Conservation (phyloP, 1,140 invertebrate genomes). For the Phortica variegata region DNA sequence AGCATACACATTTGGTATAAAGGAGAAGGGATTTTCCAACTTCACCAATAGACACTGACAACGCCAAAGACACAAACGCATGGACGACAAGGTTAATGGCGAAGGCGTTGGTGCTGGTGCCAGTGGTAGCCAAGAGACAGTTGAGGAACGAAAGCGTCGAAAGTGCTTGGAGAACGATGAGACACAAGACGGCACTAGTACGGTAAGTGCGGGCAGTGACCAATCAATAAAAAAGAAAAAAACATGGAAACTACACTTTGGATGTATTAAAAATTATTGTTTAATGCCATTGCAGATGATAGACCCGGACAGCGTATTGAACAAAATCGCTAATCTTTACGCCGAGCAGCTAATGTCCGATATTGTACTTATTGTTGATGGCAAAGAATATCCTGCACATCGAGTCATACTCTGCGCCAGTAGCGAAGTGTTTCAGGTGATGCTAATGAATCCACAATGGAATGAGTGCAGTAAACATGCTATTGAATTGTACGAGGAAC, state of each 20-base stretch:
- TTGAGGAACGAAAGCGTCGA: conserved; percentile 21
- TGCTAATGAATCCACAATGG: conserved; percentile 94
- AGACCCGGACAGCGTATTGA: conserved; percentile 75
- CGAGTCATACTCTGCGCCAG: conserved; percentile 90
- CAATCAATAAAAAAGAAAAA: neutral
- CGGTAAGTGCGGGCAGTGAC: conserved; percentile 27
- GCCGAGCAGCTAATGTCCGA: conserved; percentile 84
- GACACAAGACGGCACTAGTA: conserved; percentile 37
- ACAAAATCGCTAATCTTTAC: conserved; percentile 81
- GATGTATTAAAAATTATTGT: neutral
- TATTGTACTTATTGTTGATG: conserved; percentile 77
- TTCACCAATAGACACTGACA: too few species aligned
- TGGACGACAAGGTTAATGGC: too few species aligned
- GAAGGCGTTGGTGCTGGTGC: too few species aligned
- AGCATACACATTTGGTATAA: too few species aligned
- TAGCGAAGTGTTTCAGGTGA: conserved; percentile 94
- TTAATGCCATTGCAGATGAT: conserved; percentile 65
- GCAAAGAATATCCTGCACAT: conserved; percentile 82
- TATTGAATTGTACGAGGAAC: conserved; percentile 82
- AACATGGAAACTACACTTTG: neutral
- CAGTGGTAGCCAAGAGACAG: too few species aligned
- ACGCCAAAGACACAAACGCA: too few species aligned
- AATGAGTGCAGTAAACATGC: conserved; percentile 82
- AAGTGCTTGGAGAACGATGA: conserved; percentile 40
- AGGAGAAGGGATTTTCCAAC: too few species aligned